phyloP scores from a whole-genome alignment of 2,113 vertebrate genomes.

The Onychostoma macrolepis region DNA sequence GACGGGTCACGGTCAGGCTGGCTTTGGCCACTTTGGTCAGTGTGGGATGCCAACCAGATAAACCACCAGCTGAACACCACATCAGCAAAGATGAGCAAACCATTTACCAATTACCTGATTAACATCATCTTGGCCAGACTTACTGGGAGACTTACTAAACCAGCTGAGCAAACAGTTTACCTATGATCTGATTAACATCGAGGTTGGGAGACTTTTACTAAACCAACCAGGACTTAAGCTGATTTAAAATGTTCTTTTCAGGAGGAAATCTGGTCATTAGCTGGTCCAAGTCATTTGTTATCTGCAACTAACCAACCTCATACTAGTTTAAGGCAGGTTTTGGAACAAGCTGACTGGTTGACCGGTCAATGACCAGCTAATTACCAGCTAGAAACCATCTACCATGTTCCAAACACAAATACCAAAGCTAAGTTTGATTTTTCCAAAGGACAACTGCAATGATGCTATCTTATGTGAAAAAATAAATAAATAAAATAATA shows the following conservation, averaged over 20 bases:
- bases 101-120: background rate
- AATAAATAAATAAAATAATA: too few relatives aligned
- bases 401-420: background rate
- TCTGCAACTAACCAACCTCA: background rate
- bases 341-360: background rate
- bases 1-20: background rate
- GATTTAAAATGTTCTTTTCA: background rate
- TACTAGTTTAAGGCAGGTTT: background rate
- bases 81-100: background rate
- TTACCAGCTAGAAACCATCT: background rate
- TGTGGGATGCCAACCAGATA: background rate
- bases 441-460: background rate
- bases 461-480: too few relatives aligned
- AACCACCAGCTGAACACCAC: background rate
- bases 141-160: background rate
- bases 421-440: background rate
- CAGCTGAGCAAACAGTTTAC: background rate
- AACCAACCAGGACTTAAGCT: background rate
- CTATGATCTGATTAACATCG: too few relatives aligned
- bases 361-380: background rate
- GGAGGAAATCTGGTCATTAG: background rate
- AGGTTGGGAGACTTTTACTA: background rate
- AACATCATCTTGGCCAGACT: background rate
- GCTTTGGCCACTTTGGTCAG: background rate
- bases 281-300: background rate